These are phyloP conservation scores for Toxonevra muliebris DNA, from an alignment of 2,888 invertebrate genomes.

Conservation along the genomic window DNA sequence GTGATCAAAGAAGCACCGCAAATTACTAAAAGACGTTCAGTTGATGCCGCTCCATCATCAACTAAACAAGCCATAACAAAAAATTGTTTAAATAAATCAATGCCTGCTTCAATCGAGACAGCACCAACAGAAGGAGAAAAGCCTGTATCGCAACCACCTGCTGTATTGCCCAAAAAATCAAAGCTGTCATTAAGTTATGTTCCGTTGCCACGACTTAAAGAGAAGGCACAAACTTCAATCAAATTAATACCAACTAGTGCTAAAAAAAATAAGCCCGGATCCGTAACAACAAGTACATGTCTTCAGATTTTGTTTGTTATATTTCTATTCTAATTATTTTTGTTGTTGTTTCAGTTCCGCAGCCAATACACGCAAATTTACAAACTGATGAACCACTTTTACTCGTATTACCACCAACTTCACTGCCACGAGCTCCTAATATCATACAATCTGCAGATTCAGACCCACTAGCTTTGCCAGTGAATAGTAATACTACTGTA, in stretches of 20 bases:
- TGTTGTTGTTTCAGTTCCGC: conserved; percentile 4
- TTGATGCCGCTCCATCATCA: conserved; percentile 32
- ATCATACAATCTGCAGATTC: conserved; percentile 29
- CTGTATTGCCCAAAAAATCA: conserved; percentile 36
- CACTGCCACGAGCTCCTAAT: conserved; percentile 35
- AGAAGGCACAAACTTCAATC: not conserved
- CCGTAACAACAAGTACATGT: conserved; percentile 10
- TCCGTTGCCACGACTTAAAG: conserved; percentile 27
- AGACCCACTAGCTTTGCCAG: conserved; percentile 42
- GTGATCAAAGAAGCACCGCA: conserved; percentile 16
- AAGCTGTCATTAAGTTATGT: conserved; percentile 42
- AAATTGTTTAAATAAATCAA: conserved; percentile 39
- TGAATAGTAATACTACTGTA: conserved; percentile 36
- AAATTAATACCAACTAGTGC: conserved; percentile 12
- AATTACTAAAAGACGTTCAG: conserved; percentile 37
- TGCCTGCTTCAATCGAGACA: conserved; percentile 33
- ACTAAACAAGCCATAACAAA: conserved; percentile 29
- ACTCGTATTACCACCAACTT: conserved; percentile 34
- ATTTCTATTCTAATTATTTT: not conserved
- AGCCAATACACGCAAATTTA: conserved; percentile 32
- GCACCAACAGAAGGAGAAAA: conserved; percentile 26
- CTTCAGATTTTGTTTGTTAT: not conserved
- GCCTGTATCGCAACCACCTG: conserved; percentile 9
- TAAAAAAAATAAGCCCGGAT: conserved; percentile 12
- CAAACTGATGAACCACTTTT: conserved; percentile 39